These are phyloP conservation scores for Pseudorasbora parva DNA, from an alignment of 2,113 vertebrate species.

Conservation along the genomic window DNA sequence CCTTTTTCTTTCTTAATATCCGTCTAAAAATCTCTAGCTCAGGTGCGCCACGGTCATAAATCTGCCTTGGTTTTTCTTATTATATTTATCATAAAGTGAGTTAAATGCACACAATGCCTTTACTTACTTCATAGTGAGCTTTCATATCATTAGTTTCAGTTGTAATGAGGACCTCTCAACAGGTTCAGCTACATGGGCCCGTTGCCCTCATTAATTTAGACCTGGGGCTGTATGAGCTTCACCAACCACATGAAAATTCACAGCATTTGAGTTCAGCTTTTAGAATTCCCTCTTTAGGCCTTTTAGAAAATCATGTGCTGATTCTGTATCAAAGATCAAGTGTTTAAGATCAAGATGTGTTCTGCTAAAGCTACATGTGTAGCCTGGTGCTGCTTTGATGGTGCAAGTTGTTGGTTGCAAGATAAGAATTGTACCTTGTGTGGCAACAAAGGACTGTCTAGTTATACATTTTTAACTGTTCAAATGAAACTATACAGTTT, in stretches of 20 bases:
- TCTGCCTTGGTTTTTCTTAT: not conserved
- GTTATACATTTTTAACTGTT: conserved; percentile 15
- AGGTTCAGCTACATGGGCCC: conserved; percentile 7
- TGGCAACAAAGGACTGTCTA: conserved; percentile 1
- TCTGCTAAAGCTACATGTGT: not conserved
- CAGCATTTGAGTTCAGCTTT: not conserved
- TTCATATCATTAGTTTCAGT: not conserved
- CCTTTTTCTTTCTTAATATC: not conserved
- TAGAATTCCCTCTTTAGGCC: not conserved
- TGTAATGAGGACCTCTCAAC: not conserved
- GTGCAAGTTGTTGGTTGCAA: too few species aligned
- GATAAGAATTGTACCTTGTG: not conserved
- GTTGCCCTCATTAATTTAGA: not conserved
- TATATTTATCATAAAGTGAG: not conserved
- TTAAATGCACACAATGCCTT: not conserved
- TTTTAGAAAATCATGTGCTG: not conserved
- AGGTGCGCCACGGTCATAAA: not conserved
- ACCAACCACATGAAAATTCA: not conserved
- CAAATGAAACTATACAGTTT: not conserved
- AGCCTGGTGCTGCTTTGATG: conserved; percentile 9
- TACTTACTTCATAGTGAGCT: not conserved
- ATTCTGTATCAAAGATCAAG: not conserved
- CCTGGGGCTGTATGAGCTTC: not conserved
- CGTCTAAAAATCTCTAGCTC: conserved; percentile 15
- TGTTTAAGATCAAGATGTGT: too few species aligned